Base-by-base conservation (phyloP, 2,113 vertebrate species). In the Euleptes europaea region DNA sequence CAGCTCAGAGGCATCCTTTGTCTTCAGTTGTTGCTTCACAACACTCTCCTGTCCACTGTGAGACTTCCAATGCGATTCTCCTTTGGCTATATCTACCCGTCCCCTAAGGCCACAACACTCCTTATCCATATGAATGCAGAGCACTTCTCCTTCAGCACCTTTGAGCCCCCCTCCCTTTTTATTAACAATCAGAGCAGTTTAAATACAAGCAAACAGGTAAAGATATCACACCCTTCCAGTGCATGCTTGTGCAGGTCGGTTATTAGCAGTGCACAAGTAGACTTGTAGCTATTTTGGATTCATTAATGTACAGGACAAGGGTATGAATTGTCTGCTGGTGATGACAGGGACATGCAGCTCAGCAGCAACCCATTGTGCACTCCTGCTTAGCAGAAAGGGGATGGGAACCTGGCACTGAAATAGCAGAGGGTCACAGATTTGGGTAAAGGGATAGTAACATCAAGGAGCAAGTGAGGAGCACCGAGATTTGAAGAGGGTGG, bases 1-100 rank as follows among this genome's bases (percentile, higher is more conserved):
- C 76, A 80, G 57, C 40, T 85, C 40, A 73, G n/a, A 76, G 54
- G 67, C 77, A 73, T 73, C 40, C n/a, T 79, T 80, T 49, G 60
- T 72, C 77, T 51, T 49, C 42, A 73, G 54, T 51, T 65, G 35
- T 63, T 80, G 67, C 40, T 60, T 85, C 54, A 33, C 14, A 66
- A 70, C 28, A 44, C 17, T 85, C 42, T 63, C 38, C 10, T 63
- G 31, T 78, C 65, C 38, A 70, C 14, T 40, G 13, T 5, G 23
- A 38, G 15, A 1, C 19, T 63, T 71, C 40, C 77, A 73, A n/a
- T 79, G 54, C 31, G 33, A 79, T 33, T 49, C 31, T 51, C 38
- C 35, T 65, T 73, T 47, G 40, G 33, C 67, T 54, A 44, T 8
- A 5, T 60, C 10, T 51, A 72, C 13, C 31, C 40, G 31, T 40